Evolutionary conservation across 2,888 invertebrate genomes (phyloP).

Genomic region (Tenthredo livida): DNA sequence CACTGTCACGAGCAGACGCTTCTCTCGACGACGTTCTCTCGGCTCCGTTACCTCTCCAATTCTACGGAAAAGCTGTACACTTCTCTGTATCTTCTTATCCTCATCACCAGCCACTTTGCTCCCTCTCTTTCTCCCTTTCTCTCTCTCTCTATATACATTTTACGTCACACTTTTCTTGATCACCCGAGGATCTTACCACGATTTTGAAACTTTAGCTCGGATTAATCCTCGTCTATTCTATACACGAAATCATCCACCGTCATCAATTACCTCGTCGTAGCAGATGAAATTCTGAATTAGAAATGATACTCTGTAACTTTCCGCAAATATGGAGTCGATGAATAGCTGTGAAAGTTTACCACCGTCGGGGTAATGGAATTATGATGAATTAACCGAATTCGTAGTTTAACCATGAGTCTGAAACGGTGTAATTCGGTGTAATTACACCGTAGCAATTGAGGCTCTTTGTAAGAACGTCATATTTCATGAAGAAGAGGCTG

Average conservation of each 20-base stretch:
- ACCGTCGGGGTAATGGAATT: neutral
- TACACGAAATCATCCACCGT: neutral
- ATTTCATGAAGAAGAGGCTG: neutral
- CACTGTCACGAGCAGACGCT: constrained; percentile 57
- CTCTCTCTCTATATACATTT: neutral
- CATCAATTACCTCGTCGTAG: neutral
- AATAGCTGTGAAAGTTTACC: constrained; percentile 5
- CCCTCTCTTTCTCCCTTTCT: neutral
- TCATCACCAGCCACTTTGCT: constrained; percentile 16
- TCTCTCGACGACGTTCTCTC: constrained; percentile 28
- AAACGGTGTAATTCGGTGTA: neutral
- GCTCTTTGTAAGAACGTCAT: neutral
- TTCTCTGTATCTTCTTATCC: constrained; percentile 40
- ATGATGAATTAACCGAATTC: neutral
- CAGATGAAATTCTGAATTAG: neutral
- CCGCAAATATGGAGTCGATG: neutral
- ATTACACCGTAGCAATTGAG: neutral
- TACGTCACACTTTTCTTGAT: neutral
- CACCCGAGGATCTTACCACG: neutral
- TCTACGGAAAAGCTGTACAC: constrained; percentile 7
- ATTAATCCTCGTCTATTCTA: neutral
- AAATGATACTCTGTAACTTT: neutral
- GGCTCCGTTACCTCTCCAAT: constrained; percentile 43
- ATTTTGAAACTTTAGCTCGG: neutral
- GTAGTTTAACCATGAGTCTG: neutral